Base-by-base conservation (phyloP, 2,113 vertebrate species). In the Pipa parva region DNA sequence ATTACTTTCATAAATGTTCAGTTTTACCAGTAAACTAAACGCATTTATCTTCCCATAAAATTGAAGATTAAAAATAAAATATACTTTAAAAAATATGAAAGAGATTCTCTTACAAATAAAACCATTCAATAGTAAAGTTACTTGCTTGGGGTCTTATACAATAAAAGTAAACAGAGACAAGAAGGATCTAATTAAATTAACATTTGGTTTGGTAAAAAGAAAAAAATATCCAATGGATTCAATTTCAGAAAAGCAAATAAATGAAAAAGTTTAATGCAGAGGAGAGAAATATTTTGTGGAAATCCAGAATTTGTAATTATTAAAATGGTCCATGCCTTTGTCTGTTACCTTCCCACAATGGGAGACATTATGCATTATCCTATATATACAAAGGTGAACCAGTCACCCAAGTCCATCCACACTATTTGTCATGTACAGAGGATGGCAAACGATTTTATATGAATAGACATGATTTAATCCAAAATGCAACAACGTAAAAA, bases 381-480 rank as follows among this genome's bases (percentile, higher is more conserved):
- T 13, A 26, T 69, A 60, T 52, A 24, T 61, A 61, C 58, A 61
- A 49, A 21, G 52, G 57, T 70, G 58, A 70, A 29, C 57, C 66
- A 39, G 48, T 70, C 66, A 70, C 66, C 33, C 22, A 39, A 50
- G 29, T n/a, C 55, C 17, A 36, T 18, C 15, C 36, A 21, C 18
- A 21, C 11, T 9, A 3, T 13, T 22, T 57, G 39, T 9, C 54
- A 65, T 25, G 39, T 7, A 39, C 25, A 25, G 28, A 7, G 25
- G 25, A n/a, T 28, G 51, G 15, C 21, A 21, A 2, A 24, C 8
- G 17, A 46, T 18, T 24, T 17, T 8, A 20, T 13, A 33, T 11
- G 3, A n/a, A 21, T 5, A 29, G 11, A 20, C 27, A 36, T 1
- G 1, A 21, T 22, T 21, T 36, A 37, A 18, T 25, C 5, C 45